Conservation (phyloP, 2,888 invertebrate genomes). For the Clivina fossor region DNA sequence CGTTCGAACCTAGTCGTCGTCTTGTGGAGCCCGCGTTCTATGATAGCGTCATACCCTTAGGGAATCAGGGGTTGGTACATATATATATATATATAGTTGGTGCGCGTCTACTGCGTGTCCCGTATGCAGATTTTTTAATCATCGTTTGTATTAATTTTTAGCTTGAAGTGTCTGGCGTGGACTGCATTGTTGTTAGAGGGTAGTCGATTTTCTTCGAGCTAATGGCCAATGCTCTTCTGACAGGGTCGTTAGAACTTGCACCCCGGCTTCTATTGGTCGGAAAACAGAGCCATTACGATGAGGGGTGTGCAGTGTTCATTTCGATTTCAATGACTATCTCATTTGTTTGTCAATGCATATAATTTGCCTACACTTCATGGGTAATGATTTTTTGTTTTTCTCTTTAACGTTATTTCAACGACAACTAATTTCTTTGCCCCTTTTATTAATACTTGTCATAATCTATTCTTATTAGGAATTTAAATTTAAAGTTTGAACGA, state of each 20-base stretch:
- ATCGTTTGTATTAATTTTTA: slow-evolving; percentile 47
- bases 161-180: slow-evolving; percentile 35
- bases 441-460: too few relatives aligned
- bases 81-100: slow-evolving; percentile 26
- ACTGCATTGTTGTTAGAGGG: slow-evolving; percentile 15
- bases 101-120: slow-evolving; percentile 43
- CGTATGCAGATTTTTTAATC: slow-evolving; percentile 49
- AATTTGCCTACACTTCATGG: too few relatives aligned
- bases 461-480: too few relatives aligned
- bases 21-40: slow-evolving; percentile 10
- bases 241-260: slow-evolving; percentile 23
- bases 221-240: slow-evolving; percentile 29
- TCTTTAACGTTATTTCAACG: too few relatives aligned
- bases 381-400: too few relatives aligned
- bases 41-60: slow-evolving; percentile 1
- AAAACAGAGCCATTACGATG: not conserved
- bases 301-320: slow-evolving; percentile 14
- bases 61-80: not conserved
- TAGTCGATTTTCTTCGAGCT: slow-evolving; percentile 18
- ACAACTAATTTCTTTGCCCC: too few relatives aligned
- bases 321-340: slow-evolving; percentile 12
- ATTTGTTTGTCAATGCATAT: slow-evolving; percentile 26
- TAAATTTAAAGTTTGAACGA: too few relatives aligned
- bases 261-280: slow-evolving; percentile 15
- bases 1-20: too few relatives aligned